These are phyloP conservation scores for Atractosteus spatula DNA, from an alignment of 2,113 vertebrate species.

Conservation along the genomic window DNA sequence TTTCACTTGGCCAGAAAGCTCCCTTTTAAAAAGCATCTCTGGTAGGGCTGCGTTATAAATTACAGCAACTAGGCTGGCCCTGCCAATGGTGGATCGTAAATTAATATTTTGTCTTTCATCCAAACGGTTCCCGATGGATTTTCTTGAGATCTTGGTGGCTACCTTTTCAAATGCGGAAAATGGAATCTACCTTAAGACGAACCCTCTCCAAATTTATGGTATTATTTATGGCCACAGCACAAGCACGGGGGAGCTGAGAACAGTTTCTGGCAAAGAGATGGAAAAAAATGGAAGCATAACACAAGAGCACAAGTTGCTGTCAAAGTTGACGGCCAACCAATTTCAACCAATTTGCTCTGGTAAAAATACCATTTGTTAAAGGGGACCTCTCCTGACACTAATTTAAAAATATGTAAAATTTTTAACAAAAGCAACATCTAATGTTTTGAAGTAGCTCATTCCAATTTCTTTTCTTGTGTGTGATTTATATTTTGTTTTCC, in stretches of 20 bases:
- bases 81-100: slow-evolving; percentile 72
- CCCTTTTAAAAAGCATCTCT: slow-evolving; percentile 63
- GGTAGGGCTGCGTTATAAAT: slow-evolving; percentile 67
- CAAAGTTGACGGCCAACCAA: slow-evolving; percentile 2
- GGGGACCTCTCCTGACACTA: no score
- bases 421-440: no score
- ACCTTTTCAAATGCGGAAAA: slow-evolving; percentile 61
- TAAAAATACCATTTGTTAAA: no score
- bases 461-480: no score
- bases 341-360: no score
- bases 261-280: slow-evolving; percentile 47
- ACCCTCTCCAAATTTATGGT: slow-evolving; percentile 55
- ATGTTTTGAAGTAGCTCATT: no score
- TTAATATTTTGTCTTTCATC: slow-evolving; percentile 63
- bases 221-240: slow-evolving; percentile 48
- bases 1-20: slow-evolving; percentile 58
- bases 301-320: slow-evolving; percentile 36
- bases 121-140: slow-evolving; percentile 51
- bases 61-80: slow-evolving; percentile 59
- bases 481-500: no score
- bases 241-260: slow-evolving; percentile 9
- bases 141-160: slow-evolving; percentile 46
- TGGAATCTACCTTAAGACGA: slow-evolving; percentile 61
- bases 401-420: no score
- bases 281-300: slow-evolving; percentile 44